Evolutionary conservation across 2,888 invertebrate species (phyloP), one percentile per base, ranked within the genome.

Genomic region (Leptopilina myrica): DNA sequence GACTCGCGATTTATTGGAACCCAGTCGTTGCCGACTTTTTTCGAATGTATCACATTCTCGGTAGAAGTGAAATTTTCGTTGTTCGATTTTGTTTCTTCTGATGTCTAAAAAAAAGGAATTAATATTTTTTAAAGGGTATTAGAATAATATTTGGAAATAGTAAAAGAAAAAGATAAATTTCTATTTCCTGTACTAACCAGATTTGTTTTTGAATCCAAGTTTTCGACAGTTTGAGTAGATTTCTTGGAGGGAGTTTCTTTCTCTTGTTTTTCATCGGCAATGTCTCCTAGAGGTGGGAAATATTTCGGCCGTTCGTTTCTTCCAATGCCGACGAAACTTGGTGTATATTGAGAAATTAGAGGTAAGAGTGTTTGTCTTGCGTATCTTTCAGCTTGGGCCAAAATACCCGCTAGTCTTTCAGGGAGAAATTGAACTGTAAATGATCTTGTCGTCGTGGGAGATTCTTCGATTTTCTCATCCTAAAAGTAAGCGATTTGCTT

Each of bases 381-480:
- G 90, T 97, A 97, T 75, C 95, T 93, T 88, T 97, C 97, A 0
- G 97, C 97, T 85, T 96, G 95, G 62, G 96, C 95, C 69, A 97
- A 94, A 90, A 97, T 94, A 5, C 95, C 95, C 0, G 96, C 96
- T 2, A 97, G 91, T 53, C 96, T 93, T 83, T 96, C 95, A 0
- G 97, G 97, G 65, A 97, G 92, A 87, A 96, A 94, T 89, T 97
- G 97, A 0, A 97, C 96, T 0, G 95, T 96, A 87, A 92, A 87
- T 79, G 91, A 84, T 88, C 92, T 85, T 81, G 76, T 91, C 75
- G 88, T 83, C 0, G 87, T 81, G 6, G 87, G 78, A 0, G 88
- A 85, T 2, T 89, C 85, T 86, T 92, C 91, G 78, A 92, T 92
- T 12, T 88, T 90, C 84, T 84, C 83, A n/a, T 81, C 81, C 81